phyloP scores from a whole-genome alignment of 92 coral and sea anemone species.

The Porites lobata region DNA sequence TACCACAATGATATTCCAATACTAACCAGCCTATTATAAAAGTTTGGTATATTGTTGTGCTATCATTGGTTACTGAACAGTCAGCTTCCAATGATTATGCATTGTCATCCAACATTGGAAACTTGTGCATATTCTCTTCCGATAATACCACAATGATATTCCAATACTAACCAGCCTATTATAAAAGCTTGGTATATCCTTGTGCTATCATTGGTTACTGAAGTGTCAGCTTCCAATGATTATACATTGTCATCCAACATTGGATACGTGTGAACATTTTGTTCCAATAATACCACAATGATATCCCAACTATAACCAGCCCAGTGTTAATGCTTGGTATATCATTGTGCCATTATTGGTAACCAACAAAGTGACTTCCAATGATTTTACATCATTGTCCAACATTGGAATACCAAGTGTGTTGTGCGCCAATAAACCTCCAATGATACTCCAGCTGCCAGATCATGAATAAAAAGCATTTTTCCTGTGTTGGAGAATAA shows the following conservation, averaged over 20 bases:
- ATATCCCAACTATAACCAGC: neutral
- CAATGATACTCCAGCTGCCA: too few species aligned
- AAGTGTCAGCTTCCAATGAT: neutral
- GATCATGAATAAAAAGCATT: too few species aligned
- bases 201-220: conserved; percentile 22
- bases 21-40: neutral
- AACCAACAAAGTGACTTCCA: conserved; percentile 23
- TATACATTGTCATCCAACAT: conserved; percentile 10
- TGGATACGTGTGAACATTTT: conserved; percentile 43
- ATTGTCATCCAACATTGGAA: neutral
- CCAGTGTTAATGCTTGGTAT: neutral
- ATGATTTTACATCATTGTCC: conserved; percentile 14
- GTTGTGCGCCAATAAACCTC: too few species aligned
- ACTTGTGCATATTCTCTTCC: too few species aligned
- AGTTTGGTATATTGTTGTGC: neutral
- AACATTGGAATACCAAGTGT: conserved; percentile 39
- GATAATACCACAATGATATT: too few species aligned
- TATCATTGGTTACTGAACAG: neutral
- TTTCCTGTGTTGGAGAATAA: too few species aligned
- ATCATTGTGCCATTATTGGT: conserved; percentile 57
- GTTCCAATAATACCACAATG: conserved; percentile 6
- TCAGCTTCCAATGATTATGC: neutral
- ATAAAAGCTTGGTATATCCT: conserved; percentile 23
- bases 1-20: too few species aligned
- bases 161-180: too few species aligned